Evolutionary conservation across 2,113 vertebrate genomes (phyloP).

Genomic region (Bos javanicus): DNA sequence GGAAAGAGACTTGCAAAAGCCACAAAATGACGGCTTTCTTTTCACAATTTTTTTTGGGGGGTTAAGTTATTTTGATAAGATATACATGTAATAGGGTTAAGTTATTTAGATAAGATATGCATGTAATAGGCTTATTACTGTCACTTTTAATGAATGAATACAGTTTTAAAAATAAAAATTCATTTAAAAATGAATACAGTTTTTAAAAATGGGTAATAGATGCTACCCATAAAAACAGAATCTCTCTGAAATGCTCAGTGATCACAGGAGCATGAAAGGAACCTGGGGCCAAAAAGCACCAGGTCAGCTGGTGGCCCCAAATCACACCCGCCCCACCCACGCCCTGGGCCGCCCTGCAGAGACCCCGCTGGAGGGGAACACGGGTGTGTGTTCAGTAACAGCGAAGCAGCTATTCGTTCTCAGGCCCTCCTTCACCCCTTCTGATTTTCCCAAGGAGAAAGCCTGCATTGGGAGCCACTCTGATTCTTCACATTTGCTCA

Average conservation of each 20-base stretch:
- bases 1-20: background rate
- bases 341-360: background rate
- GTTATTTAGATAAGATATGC: background rate
- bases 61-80: background rate
- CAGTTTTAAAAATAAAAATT: background rate
- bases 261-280: background rate
- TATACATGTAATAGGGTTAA: background rate
- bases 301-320: too few species aligned
- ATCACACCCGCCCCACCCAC: rapidly evolving
- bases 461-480: background rate
- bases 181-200: background rate
- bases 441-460: background rate
- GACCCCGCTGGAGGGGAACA: background rate
- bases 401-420: background rate
- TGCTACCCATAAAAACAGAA: background rate
- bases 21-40: background rate
- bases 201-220: background rate
- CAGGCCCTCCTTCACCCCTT: background rate
- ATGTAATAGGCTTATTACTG: background rate
- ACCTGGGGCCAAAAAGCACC: background rate
- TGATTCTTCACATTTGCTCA: background rate
- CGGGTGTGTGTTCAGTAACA: rapidly evolving
- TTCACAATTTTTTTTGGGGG: background rate
- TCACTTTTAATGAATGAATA: background rate
- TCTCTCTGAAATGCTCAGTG: background rate